A percentile compares a stretch with the other conserved stretches of the same genome.
Conservation (phyloP, 2,797 vertebrate genomes). For the Myripristis murdjan region DNA sequence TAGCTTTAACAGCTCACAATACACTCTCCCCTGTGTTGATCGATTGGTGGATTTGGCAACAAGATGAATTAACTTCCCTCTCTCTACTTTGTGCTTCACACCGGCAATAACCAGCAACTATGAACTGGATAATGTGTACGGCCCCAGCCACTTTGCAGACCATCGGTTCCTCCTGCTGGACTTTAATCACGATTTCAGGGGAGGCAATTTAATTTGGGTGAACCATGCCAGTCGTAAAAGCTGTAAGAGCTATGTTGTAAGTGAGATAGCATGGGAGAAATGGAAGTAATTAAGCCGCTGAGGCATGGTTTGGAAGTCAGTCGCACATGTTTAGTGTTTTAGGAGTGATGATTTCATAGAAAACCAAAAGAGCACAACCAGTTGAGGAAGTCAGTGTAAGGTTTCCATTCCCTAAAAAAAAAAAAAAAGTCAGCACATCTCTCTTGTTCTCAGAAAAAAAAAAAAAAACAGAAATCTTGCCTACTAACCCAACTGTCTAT, state of each 20-base stretch:
- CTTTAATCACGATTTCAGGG: constrained; percentile 31
- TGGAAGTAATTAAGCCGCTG: constrained; percentile 38
- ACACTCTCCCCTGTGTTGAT: not conserved
- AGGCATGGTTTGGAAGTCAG: constrained; percentile 18
- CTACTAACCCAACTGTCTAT: not conserved
- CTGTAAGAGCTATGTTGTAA: not conserved
- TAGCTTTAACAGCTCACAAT: constrained; percentile 15
- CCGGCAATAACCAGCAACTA: constrained; percentile 10
- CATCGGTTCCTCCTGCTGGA: constrained; percentile 28
- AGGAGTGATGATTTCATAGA: not conserved
- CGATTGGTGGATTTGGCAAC: constrained; percentile 31
- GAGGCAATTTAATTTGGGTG: constrained; percentile 40
- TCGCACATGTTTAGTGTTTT: constrained; percentile 27
- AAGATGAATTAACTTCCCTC: constrained; percentile 3
- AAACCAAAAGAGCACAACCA: not conserved
- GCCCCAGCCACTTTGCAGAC: constrained; percentile 11
- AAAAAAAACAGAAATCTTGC: constrained; percentile 8
- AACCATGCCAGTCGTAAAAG: constrained; percentile 42
- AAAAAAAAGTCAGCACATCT: too few relatives aligned
- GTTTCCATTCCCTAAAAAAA: not conserved
- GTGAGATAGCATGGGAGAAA: constrained; percentile 29
- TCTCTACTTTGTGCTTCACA: constrained; percentile 13
- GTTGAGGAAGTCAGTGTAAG: not conserved
- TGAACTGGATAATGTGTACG: constrained; percentile 20
- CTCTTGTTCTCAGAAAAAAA: constrained; percentile 1